Conservation (phyloP, 2,113 vertebrate species). For the Deroptyus accipitrinus region DNA sequence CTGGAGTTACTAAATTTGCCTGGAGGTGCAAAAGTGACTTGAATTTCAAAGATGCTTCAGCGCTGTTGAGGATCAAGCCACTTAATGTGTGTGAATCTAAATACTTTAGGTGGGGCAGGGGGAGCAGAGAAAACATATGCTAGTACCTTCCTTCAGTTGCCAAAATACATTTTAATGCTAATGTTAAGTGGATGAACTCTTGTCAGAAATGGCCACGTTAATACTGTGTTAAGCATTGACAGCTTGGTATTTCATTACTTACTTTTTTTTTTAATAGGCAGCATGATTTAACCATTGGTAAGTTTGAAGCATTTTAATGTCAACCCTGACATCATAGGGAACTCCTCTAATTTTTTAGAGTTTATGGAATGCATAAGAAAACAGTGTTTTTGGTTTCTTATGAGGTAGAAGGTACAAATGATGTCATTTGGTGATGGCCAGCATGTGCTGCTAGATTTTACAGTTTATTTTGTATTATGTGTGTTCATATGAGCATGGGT, state of each 20-base stretch:
- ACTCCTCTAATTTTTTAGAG: not conserved
- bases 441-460: not conserved
- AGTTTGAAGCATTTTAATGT: not conserved
- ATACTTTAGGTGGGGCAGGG: not conserved
- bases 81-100: not conserved
- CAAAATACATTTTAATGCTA: not conserved
- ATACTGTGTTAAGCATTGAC: not conserved
- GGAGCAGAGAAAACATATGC: not conserved
- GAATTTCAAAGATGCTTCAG: not conserved
- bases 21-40: not conserved
- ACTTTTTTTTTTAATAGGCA: not conserved
- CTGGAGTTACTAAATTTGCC: not conserved
- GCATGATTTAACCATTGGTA: not conserved
- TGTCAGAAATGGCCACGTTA: not conserved
- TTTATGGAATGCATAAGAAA: not conserved
- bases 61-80: not conserved
- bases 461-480: not conserved
- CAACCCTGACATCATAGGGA: not conserved
- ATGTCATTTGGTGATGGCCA: not conserved
- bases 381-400: rapidly evolving
- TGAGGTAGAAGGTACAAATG: not conserved
- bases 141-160: not conserved
- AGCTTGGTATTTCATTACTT: not conserved
- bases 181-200: not conserved
- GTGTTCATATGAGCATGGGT: not conserved